Conservation (phyloP, 2,113 vertebrate genomes). For the Cygnus buccinator region DNA sequence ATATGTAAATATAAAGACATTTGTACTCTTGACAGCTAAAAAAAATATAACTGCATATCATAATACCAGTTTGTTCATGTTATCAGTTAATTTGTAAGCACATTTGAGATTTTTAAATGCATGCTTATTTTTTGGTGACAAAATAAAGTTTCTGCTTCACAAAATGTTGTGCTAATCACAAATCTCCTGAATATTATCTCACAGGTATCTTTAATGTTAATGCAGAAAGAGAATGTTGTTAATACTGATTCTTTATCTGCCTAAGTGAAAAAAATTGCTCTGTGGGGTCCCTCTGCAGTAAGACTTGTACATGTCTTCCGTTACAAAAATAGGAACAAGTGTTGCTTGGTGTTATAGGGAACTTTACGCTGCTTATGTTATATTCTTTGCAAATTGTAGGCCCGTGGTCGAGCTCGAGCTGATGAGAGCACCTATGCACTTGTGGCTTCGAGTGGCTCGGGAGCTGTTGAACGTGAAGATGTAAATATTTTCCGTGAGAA, state of each 20-base stretch:
- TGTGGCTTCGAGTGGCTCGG: slow-evolving; percentile 82
- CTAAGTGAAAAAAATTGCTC: not conserved
- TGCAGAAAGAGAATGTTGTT: not conserved
- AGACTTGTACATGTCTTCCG: not conserved
- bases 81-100: not conserved
- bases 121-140: not conserved
- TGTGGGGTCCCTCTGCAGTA: not conserved
- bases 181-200: not conserved
- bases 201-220: not conserved
- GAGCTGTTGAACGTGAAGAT: slow-evolving; percentile 87
- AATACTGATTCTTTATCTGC: not conserved
- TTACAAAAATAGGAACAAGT: not conserved
- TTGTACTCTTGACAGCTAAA: not conserved
- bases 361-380: not conserved
- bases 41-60: not conserved
- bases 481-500: slow-evolving; percentile 88
- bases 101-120: not conserved
- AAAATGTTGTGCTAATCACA: not conserved
- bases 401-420: slow-evolving; percentile 91
- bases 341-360: not conserved
- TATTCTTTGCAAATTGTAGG: slow-evolving; percentile 72
- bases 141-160: not conserved
- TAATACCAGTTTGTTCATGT: not conserved
- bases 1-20: not conserved
- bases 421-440: slow-evolving; percentile 90